Evolutionary conservation across 92 coral and sea anemone species (phyloP).

Genomic region (Parazoanthus atlanticus): DNA sequence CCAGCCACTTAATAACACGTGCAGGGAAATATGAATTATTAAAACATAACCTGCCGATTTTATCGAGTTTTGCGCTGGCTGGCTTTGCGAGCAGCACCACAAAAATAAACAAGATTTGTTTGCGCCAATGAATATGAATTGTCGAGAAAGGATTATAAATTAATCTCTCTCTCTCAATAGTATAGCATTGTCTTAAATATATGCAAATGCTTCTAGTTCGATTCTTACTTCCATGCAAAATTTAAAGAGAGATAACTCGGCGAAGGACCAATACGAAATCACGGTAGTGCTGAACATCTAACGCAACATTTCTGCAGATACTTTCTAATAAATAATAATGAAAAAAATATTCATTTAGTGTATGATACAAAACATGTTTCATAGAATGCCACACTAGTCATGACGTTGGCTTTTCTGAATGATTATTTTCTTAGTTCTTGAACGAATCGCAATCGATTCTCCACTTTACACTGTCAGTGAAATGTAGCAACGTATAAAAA

Average conservation of each 20-base stretch:
- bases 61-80: not conserved
- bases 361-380: no score
- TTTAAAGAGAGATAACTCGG: not conserved
- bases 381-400: no score
- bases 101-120: not conserved
- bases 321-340: no score
- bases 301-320: not conserved
- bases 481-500: not conserved
- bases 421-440: no score
- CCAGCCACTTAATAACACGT: constrained; percentile 36
- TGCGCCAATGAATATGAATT: not conserved
- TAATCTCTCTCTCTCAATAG: not conserved
- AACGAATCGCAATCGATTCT: no score
- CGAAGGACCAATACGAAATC: not conserved
- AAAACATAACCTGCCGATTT: constrained; percentile 7
- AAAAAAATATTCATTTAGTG: not conserved
- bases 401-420: no score
- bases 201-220: constrained; percentile 28
- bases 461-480: not conserved
- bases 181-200: not conserved
- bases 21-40: constrained; percentile 28
- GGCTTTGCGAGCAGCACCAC: constrained; percentile 1
- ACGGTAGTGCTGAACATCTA: not conserved
- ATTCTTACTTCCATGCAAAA: not conserved
- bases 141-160: constrained; percentile 9